These are phyloP conservation scores for Callinectes sapidus DNA, from an alignment of 2,888 invertebrate genomes.

Conservation along the genomic window DNA sequence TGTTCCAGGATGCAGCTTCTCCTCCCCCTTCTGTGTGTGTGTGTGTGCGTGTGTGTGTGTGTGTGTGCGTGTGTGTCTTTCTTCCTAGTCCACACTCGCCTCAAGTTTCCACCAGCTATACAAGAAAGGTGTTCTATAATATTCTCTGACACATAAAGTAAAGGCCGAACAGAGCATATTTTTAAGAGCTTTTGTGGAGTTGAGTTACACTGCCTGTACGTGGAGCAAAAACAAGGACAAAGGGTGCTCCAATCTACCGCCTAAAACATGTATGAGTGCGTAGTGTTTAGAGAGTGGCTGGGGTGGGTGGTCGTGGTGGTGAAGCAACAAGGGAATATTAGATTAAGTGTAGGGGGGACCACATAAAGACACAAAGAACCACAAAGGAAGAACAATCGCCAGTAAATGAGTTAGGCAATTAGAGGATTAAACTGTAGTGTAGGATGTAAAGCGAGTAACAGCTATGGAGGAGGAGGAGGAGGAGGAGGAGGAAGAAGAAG, in stretches of 20 bases:
- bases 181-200: background rate
- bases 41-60: too few species aligned
- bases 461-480: slow-evolving; percentile 15
- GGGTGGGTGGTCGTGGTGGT: background rate
- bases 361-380: background rate
- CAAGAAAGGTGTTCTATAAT: background rate
- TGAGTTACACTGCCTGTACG: background rate
- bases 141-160: background rate
- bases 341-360: background rate
- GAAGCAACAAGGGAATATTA: background rate
- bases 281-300: background rate
- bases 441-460: background rate
- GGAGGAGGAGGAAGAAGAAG: slow-evolving; percentile 5
- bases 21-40: too few species aligned
- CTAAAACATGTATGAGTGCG: background rate
- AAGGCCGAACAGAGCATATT: background rate
- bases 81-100: too few species aligned
- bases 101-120: too few species aligned
- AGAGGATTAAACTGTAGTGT: too few species aligned
- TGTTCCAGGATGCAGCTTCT: too few species aligned
- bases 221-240: background rate
- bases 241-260: background rate
- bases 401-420: background rate
- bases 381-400: background rate
- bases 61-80: too few species aligned